phyloP scores from a whole-genome alignment of 1,140 invertebrate species.

The Rhagoletis pomonella region DNA sequence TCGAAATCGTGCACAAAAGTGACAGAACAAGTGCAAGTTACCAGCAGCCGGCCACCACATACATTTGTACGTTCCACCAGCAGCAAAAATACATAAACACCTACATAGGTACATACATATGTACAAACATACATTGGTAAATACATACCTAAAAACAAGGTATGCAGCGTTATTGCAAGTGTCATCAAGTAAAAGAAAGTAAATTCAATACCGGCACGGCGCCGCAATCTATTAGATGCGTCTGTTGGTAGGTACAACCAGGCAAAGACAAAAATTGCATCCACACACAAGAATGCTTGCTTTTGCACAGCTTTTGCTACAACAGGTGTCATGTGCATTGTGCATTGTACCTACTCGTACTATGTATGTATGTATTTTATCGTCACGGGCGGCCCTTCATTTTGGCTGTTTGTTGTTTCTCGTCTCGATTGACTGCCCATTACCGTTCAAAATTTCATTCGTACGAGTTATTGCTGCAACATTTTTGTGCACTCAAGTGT shows the following conservation, averaged over 20 bases:
- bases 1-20: conserved; percentile 30
- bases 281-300: too few relatives aligned
- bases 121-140: not conserved
- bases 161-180: not conserved
- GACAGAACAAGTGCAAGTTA: conserved; percentile 49
- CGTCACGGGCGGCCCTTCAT: conserved; percentile 29
- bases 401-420: not conserved
- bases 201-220: conserved; percentile 38
- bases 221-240: not conserved
- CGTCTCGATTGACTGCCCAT: conserved; percentile 35
- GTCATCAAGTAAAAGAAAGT: conserved; percentile 35
- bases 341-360: too few relatives aligned
- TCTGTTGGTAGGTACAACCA: not conserved
- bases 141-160: too few relatives aligned
- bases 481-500: conserved; percentile 47
- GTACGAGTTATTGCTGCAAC: conserved; percentile 12
- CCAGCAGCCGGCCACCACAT: not conserved
- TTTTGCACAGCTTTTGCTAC: not conserved
- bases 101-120: not conserved
- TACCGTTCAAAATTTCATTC: not conserved
- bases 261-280: not conserved
- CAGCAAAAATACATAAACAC: not conserved
- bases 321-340: conserved; percentile 1
- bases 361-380: not conserved
- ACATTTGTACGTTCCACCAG: not conserved